These are phyloP conservation scores for Python bivittatus DNA, from an alignment of 2,113 vertebrate genomes.

Conservation along the genomic window DNA sequence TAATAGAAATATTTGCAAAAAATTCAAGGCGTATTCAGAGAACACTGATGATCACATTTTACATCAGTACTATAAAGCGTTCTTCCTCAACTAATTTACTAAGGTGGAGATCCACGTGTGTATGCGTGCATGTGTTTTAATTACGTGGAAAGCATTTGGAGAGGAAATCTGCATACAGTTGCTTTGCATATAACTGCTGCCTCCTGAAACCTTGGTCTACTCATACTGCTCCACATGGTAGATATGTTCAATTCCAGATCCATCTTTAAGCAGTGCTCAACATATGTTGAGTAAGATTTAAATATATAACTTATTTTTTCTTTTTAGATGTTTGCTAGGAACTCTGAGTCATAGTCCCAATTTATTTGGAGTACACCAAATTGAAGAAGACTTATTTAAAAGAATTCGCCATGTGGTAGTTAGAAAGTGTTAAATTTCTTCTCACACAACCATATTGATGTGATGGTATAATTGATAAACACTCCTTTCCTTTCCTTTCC, in stretches of 20 bases:
- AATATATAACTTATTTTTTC: background rate
- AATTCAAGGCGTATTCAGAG: background rate
- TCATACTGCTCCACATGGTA: background rate
- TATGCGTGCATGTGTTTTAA: conserved; percentile 33
- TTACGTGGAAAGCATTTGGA: conserved; percentile 28
- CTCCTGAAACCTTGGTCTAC: background rate
- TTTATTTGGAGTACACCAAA: background rate
- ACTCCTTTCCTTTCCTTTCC: background rate
- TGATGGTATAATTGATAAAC: background rate
- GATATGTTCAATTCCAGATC: background rate
- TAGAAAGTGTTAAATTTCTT: background rate
- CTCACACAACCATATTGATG: background rate
- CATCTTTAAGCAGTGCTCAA: background rate
- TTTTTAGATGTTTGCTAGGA: background rate
- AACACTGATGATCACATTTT: background rate
- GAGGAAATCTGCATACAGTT: too few relatives aligned
- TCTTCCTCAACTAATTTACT: conserved; percentile 11
- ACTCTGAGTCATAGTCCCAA: background rate
- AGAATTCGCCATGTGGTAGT: background rate
- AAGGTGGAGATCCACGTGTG: background rate
- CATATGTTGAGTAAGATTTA: background rate
- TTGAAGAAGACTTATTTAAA: background rate
- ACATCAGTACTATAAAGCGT: background rate
- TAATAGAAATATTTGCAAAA: background rate
- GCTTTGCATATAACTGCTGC: background rate